A percentile compares a stretch with the other conserved stretches of the same genome.
Conservation (phyloP, 1,140 invertebrate species). For the Drosophila neocordata region DNA sequence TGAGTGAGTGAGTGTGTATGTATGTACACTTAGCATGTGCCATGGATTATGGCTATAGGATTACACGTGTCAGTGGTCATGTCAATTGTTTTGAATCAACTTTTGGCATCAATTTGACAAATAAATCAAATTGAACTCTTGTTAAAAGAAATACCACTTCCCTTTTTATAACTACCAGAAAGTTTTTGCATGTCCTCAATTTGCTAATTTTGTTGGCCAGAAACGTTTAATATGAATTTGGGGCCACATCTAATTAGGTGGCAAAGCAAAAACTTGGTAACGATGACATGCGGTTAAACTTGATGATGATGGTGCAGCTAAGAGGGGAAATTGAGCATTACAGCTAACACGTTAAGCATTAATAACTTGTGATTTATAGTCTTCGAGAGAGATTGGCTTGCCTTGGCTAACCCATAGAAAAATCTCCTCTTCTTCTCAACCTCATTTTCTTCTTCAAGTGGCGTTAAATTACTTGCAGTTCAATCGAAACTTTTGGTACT, state of each 20-base stretch:
- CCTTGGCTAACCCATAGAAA: constrained; percentile 1
- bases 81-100: constrained; percentile 71
- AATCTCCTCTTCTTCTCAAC: constrained; percentile 1
- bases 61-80: constrained; percentile 76
- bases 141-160: background rate
- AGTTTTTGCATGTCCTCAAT: background rate
- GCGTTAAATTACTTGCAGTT: constrained; percentile 61
- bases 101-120: constrained; percentile 34
- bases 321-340: constrained; percentile 54
- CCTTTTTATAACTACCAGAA: too few species aligned
- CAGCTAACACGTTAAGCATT: constrained; percentile 60
- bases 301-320: constrained; percentile 43
- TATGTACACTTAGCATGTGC: constrained; percentile 31
- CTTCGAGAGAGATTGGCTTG: constrained; percentile 35
- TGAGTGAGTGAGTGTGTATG: background rate
- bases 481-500: constrained; percentile 52
- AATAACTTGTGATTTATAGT: constrained; percentile 75
- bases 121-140: constrained; percentile 25
- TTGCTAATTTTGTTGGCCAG: constrained; percentile 40
- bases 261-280: constrained; percentile 33
- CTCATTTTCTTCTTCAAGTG: constrained; percentile 27
- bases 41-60: constrained; percentile 27
- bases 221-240: constrained; percentile 54
- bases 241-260: constrained; percentile 57
- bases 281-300: constrained; percentile 43